Percentiles rank a stretch among this genome's conserved stretches.
Evolutionary conservation across 2,797 vertebrate genomes (phyloP).

Genomic region (Phrynocephalus guinanensis): DNA sequence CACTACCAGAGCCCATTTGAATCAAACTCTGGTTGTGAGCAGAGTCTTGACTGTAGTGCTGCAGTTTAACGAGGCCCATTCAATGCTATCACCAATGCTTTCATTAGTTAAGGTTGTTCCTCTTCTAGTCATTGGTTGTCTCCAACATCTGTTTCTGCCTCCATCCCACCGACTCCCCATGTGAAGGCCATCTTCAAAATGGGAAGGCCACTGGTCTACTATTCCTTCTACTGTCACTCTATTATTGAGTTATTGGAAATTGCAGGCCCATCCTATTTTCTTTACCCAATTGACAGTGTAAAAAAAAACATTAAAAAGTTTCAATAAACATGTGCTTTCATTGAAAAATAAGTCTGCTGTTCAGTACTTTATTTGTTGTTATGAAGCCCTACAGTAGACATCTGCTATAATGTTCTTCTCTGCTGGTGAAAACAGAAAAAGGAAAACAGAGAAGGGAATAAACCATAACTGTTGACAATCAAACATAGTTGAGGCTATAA

Average conservation of each 20-base stretch:
- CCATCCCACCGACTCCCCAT: no score
- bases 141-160: no score
- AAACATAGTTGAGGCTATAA: neutral
- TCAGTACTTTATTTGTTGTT: neutral
- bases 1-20: no score
- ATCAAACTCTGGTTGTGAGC: no score
- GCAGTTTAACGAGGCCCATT: no score
- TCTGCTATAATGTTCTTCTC: constrained; percentile 35
- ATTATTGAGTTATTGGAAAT: neutral
- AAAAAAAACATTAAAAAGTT: constrained; percentile 39
- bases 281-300: constrained; percentile 29
- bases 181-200: neutral
- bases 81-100: no score
- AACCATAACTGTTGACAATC: neutral
- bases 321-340: neutral
- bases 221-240: neutral
- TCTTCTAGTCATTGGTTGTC: no score
- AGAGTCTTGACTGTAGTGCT: no score
- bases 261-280: constrained; percentile 1
- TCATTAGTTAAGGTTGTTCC: no score
- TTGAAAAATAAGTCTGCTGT: constrained; percentile 38
- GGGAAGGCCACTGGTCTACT: neutral
- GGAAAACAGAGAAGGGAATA: neutral
- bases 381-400: constrained; percentile 20
- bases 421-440: neutral